Evolutionary conservation across 2,113 vertebrate genomes (phyloP), one percentile per base, ranked within the genome.

Genomic region (Thamnaconus septentrionalis): DNA sequence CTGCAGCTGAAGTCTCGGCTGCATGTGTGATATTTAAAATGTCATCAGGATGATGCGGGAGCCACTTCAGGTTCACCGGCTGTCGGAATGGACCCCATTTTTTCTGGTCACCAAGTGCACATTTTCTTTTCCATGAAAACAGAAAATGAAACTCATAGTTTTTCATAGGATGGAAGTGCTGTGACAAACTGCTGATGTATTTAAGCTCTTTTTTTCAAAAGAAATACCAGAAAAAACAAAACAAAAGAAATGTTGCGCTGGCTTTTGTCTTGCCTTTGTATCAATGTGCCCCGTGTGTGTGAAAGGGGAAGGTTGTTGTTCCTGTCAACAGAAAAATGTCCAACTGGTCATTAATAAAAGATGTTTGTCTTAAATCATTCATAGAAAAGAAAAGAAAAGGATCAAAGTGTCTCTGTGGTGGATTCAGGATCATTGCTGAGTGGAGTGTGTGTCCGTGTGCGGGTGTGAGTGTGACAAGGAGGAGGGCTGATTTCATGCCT

Each of bases 231-330:
- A 31, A 31, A 31, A 12, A 4, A 8, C 3, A n/a, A 46, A 41
- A 45, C 56, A 5, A 40, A 45, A 64, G 11, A 66, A 41, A 4
- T 62, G 70, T 75, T 46, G 11, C 56, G 48, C 41, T 71, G 0
- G 44, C 65, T 63, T 81, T 55, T 71, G 69, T 81, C 45, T 67
- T 73, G 63, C 64, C 12, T 82, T 73, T 73, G 64, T 71, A 72
- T 74, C 6, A 12, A 44, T 68, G 64, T 75, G 69, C 66, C 78
- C 6, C 47, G 64, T 58, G 64, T 78, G 61, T 46, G 56, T 78
- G 66, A 43, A 2, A 42, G 66, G 68, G 62, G 44, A 10, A 39
- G 44, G 64, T 11, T 41, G 54, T 31, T 80, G 80, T 75, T 61
- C 9, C 63, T 68, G 66, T 84, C 53, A 78, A 61, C 49, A 64